A percentile compares a stretch with the other conserved stretches of the same genome.
phyloP scores from a whole-genome alignment of 30 jellyfish, hydroid and myxozoan genomes.

The Aurelia aurita region DNA sequence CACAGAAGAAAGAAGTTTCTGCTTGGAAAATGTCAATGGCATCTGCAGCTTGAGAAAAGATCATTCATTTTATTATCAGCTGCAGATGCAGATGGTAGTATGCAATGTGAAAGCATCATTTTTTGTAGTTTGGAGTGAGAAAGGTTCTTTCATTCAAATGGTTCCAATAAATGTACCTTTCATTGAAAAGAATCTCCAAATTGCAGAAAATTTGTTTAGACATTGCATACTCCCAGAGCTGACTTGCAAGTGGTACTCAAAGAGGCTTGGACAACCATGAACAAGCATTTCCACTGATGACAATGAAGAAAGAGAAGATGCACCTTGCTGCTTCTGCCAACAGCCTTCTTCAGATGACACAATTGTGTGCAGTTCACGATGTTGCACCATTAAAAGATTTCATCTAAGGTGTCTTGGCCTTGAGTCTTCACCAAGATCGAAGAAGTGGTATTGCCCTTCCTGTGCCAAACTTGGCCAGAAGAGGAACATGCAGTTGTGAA shows the following conservation, averaged over 20 bases:
- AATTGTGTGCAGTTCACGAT: too few relatives aligned
- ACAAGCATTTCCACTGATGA: neutral
- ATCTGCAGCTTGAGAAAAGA: neutral
- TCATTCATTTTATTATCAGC: neutral
- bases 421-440: too few relatives aligned
- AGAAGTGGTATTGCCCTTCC: neutral
- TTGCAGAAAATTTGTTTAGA: neutral
- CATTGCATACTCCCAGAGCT: neutral
- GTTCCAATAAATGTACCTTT: neutral
- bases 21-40: neutral
- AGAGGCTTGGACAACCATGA: neutral
- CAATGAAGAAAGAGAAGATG: neutral
- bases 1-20: neutral
- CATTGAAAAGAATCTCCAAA: neutral
- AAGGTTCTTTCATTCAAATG: neutral
- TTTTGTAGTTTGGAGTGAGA: neutral
- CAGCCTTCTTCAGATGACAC: neutral
- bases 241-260: too few relatives aligned
- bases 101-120: neutral
- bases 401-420: too few relatives aligned
- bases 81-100: neutral
- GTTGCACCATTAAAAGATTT: too few relatives aligned
- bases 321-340: neutral
- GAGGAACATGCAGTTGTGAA: neutral
- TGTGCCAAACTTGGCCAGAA: neutral